These are phyloP conservation scores for Pseudomyrmex concolor DNA, from an alignment of 1,140 invertebrate species.

Conservation along the genomic window DNA sequence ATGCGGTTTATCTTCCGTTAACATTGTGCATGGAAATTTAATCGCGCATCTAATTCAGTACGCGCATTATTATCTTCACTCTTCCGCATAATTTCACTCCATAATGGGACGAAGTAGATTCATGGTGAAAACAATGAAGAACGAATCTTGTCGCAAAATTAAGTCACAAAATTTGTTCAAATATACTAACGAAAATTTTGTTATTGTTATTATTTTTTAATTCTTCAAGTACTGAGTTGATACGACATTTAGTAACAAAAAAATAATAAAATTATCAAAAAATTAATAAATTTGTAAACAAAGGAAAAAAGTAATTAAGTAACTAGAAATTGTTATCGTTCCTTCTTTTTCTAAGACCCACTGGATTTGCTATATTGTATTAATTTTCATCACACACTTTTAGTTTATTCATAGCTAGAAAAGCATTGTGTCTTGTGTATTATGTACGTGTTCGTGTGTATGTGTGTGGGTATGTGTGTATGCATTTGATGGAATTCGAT, in stretches of 20 bases:
- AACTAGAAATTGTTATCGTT: background rate
- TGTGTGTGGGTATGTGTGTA: conserved; percentile 31
- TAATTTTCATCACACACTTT: too few relatives aligned
- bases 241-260: too few relatives aligned
- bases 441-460: conserved; percentile 32
- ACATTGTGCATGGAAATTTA: conserved; percentile 13
- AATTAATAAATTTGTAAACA: too few relatives aligned
- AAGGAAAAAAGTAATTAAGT: too few relatives aligned
- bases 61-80: background rate
- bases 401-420: too few relatives aligned
- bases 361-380: background rate
- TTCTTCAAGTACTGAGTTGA: too few relatives aligned
- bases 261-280: too few relatives aligned
- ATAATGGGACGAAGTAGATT: background rate
- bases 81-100: conserved; percentile 32
- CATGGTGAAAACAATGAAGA: background rate
- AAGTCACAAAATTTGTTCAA: background rate
- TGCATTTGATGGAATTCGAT: conserved; percentile 10
- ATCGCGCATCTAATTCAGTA: conserved; percentile 2
- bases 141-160: too few relatives aligned
- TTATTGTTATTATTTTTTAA: background rate
- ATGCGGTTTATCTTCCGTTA: conserved; percentile 20
- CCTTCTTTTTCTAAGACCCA: conserved; percentile 13
- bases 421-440: background rate
- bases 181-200: background rate